Conservation (phyloP, 2,113 vertebrate genomes). For the Tylochromis polylepis region DNA sequence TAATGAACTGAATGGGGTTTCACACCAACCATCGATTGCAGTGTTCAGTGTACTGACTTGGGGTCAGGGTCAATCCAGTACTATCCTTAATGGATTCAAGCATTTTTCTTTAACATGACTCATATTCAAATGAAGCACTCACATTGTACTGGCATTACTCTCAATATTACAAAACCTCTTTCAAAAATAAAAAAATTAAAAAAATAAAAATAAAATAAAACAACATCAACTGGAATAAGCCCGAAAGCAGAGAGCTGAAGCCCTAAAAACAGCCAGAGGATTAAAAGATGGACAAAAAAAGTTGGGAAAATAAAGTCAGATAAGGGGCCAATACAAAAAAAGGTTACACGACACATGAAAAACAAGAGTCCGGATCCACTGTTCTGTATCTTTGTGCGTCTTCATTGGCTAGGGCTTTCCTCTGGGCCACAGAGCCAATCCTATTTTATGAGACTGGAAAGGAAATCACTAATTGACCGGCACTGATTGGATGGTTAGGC, state of each 20-base stretch:
- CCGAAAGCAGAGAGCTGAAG: neutral
- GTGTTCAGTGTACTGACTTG: neutral
- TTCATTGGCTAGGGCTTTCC: slow-evolving; percentile 5
- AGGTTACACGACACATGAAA: neutral
- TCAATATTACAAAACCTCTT: neutral
- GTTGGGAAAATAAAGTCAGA: neutral
- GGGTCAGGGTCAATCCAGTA: neutral
- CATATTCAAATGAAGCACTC: neutral
- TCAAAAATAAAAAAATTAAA: too few species aligned
- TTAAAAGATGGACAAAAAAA: neutral
- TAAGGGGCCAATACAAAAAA: neutral
- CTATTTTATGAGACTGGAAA: slow-evolving; percentile 56
- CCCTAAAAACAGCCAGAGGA: neutral
- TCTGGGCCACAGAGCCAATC: slow-evolving; percentile 32
- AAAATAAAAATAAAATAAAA: too few species aligned
- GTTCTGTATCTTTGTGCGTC: neutral
- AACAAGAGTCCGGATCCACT: neutral
- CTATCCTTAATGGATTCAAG: neutral
- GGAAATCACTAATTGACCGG: slow-evolving; percentile 71
- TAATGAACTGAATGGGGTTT: neutral
- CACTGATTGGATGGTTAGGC: slow-evolving; percentile 58
- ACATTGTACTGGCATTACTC: neutral
- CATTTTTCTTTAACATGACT: neutral
- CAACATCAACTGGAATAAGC: neutral
- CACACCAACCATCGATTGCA: neutral